A percentile compares a stretch with the other conserved stretches of the same genome.
phyloP scores from a whole-genome alignment of 2,797 vertebrate genomes.

The Xiphophorus birchmanni region DNA sequence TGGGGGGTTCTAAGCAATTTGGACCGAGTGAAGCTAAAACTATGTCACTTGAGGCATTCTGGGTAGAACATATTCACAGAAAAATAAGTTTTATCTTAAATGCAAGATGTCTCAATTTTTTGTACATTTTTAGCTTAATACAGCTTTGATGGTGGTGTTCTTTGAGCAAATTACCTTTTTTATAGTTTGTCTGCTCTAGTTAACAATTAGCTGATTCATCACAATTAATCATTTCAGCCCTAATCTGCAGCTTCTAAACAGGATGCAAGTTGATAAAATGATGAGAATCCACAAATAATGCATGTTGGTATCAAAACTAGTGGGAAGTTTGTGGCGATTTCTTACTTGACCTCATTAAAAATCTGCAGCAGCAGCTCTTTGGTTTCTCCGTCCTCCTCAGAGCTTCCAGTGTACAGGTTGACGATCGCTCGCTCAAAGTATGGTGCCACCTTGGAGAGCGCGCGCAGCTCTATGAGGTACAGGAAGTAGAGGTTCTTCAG shows the following conservation, averaged over 20 bases:
- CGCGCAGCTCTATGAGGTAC: slow-evolving; percentile 94
- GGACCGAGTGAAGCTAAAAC: too few relatives aligned
- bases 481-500: slow-evolving; percentile 96
- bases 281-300: background rate
- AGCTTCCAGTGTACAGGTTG: slow-evolving; percentile 92
- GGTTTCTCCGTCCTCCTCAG: slow-evolving; percentile 85
- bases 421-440: slow-evolving; percentile 92
- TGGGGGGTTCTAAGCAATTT: too few relatives aligned
- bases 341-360: slow-evolving; percentile 91
- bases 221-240: too few relatives aligned
- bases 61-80: too few relatives aligned
- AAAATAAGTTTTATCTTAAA: too few relatives aligned
- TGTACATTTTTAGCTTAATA: too few relatives aligned
- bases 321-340: background rate
- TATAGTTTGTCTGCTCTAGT: too few relatives aligned
- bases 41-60: too few relatives aligned
- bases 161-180: too few relatives aligned
- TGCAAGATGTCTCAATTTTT: too few relatives aligned
- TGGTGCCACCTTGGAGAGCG: slow-evolving; percentile 90
- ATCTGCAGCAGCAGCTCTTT: slow-evolving; percentile 89
- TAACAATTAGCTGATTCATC: too few relatives aligned
- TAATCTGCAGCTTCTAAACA: background rate
- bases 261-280: background rate
- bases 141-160: too few relatives aligned
- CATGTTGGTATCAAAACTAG: background rate